These are phyloP conservation scores for Endotricha flammealis DNA, from an alignment of 2,888 invertebrate species.

Conservation along the genomic window DNA sequence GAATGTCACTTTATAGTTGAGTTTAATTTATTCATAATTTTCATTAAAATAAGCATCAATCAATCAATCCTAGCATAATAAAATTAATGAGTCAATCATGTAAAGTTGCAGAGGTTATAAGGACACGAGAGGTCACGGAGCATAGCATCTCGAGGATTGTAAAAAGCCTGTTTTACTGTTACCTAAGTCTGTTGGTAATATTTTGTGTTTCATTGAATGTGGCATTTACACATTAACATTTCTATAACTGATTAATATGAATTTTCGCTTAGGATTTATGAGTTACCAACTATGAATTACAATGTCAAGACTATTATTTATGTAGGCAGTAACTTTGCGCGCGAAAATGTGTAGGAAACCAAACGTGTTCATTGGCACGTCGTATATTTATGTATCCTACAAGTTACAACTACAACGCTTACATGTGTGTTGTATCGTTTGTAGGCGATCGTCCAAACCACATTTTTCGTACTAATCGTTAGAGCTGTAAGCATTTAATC, in stretches of 20 bases:
- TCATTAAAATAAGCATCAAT: conserved; percentile 17
- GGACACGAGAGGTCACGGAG: conserved; percentile 20
- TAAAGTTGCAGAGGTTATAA: conserved; percentile 25
- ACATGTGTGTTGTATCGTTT: conserved; percentile 4
- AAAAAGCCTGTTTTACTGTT: conserved; percentile 19
- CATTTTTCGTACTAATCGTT: too few species aligned
- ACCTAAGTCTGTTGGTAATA: too few species aligned
- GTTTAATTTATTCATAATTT: conserved; percentile 9
- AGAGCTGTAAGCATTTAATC: too few species aligned
- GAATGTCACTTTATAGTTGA: not conserved
- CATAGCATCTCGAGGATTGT: conserved; percentile 16
- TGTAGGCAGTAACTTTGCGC: not conserved
- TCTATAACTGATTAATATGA: too few species aligned
- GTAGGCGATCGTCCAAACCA: not conserved
- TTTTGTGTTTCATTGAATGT: too few species aligned
- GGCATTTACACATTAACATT: too few species aligned
- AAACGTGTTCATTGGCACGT: not conserved
- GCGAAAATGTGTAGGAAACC: not conserved
- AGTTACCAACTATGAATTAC: too few species aligned
- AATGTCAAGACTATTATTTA: too few species aligned
- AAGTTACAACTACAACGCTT: not conserved
- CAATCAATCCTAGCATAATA: conserved; percentile 22
- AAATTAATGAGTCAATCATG: conserved; percentile 26
- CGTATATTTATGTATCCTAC: conserved; percentile 9
- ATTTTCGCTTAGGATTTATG: too few species aligned